phyloP scores from a whole-genome alignment of 2,888 invertebrate genomes.

The Halocaridina rubra region DNA sequence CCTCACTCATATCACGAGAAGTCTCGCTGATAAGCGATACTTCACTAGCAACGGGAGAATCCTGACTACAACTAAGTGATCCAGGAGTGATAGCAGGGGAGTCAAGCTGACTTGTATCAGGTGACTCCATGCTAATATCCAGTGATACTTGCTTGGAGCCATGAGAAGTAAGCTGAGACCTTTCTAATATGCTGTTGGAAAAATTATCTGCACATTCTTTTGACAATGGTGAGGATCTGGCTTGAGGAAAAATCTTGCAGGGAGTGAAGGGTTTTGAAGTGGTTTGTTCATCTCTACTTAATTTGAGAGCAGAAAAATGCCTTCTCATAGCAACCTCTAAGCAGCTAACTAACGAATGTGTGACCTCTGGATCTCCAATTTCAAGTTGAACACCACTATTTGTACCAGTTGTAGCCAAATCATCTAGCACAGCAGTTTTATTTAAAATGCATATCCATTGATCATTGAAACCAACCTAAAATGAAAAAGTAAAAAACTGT shows the following conservation, averaged over 20 bases:
- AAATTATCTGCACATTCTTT: slow-evolving; percentile 50
- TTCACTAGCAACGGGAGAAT: slow-evolving; percentile 7
- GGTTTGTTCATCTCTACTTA: neutral
- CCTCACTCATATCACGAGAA: slow-evolving; percentile 15
- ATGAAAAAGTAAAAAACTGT: no score
- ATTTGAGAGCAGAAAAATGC: slow-evolving; percentile 11
- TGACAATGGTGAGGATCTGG: slow-evolving; percentile 1
- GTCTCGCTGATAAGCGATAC: neutral
- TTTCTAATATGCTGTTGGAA: slow-evolving; percentile 41
- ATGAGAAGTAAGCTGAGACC: slow-evolving; percentile 38
- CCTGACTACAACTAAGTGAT: neutral
- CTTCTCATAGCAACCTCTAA: slow-evolving; percentile 36
- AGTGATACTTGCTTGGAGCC: slow-evolving; percentile 12
- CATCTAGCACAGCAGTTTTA: slow-evolving; percentile 24
- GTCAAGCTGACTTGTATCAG: slow-evolving; percentile 10
- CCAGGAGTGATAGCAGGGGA: slow-evolving; percentile 16
- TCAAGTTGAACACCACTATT: slow-evolving; percentile 34
- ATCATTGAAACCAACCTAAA: slow-evolving; percentile 45
- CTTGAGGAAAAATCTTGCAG: neutral
- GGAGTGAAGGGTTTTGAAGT: neutral
- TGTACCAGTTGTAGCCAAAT: neutral
- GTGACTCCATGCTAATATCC: slow-evolving; percentile 11
- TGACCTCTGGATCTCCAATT: slow-evolving; percentile 43
- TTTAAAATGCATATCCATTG: slow-evolving; percentile 39
- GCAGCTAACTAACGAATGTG: slow-evolving; percentile 32